Evolutionary conservation across 2,888 invertebrate genomes (phyloP), one percentile per base, ranked within the genome.

Genomic region (Lepeophtheirus nordmannii): DNA sequence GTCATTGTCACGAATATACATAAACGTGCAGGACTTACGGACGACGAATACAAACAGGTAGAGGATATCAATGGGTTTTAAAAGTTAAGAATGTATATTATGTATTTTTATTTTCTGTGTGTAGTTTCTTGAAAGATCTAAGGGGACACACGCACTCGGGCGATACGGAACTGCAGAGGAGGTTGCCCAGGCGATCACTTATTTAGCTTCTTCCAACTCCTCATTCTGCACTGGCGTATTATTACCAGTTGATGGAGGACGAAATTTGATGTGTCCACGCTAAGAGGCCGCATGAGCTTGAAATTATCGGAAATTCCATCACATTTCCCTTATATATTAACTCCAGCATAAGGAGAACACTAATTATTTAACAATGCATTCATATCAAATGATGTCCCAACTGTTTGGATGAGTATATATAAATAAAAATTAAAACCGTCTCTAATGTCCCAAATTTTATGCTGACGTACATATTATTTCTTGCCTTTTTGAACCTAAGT

Each of bases 221-320:
- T 88, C 87, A 71, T 94, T 89, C 73, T 89, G 89, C 7, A 97
- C 97, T 10, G 96, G 93, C 5, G 87, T 82, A 8, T 85, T 84
- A 67, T 71, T 98, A 30, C 87, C 92, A 0, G 87, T 96, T 0
- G 97, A 97, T 76, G 97, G 97, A 23, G 97, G 97, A 0, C 81
- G 93, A 60, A 89, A 92, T 76, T 88, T 87, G 9, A 87, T 92
- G 86, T 93, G 93, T 72, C 92, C 93, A 11, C 83, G 93, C 72
- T 90, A 82, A 81, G 10, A 30, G 20, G 22, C 7, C 3, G 30
- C 2, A 30, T 7, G 30, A 30, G 30, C 30, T 30, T 30, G 30
- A 30, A 2, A 30, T 30, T 5, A 30, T 30, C 30, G 30, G 30
- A 30, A 30, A 30, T 30, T 2, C 30, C 30, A 30, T 30, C 30